Conservation (phyloP, 2,113 vertebrate species). For the Elgaria multicarinata region DNA sequence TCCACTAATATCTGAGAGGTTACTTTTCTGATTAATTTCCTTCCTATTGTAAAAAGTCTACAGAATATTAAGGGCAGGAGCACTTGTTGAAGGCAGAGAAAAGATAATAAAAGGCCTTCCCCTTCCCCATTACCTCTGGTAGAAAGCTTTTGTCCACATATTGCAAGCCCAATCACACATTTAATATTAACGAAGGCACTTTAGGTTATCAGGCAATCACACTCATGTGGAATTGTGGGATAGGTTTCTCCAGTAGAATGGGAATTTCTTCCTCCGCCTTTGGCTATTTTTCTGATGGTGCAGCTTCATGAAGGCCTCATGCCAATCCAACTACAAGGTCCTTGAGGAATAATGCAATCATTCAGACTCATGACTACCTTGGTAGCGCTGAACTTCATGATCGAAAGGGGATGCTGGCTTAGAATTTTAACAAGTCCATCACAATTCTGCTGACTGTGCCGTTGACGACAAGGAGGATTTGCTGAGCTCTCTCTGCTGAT, state of each 20-base stretch:
- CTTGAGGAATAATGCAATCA: conserved; percentile 3
- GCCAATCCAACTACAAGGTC: not conserved
- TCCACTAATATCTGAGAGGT: conserved; percentile 38
- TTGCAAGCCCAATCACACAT: not conserved
- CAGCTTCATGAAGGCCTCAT: not conserved
- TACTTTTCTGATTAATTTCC: conserved; percentile 29
- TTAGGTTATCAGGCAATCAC: not conserved
- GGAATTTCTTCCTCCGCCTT: not conserved
- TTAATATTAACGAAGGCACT: not conserved
- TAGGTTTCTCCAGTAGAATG: not conserved
- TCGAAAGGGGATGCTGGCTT: not conserved
- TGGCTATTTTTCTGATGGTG: not conserved
- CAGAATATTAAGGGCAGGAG: conserved; percentile 5
- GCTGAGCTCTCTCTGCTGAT: not conserved
- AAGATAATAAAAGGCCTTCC: conserved; percentile 15
- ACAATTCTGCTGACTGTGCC: not conserved
- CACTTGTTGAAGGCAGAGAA: not conserved
- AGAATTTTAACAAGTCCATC: conserved; percentile 1
- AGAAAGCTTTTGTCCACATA: not conserved
- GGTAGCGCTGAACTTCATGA: not conserved
- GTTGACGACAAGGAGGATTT: not conserved
- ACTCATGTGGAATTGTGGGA: not conserved
- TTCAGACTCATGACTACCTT: conserved; percentile 4
- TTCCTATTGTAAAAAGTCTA: conserved; percentile 9
- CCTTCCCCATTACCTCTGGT: not conserved